These are phyloP conservation scores for Macrophya alboannulata DNA, from an alignment of 2,888 invertebrate genomes.

Conservation along the genomic window DNA sequence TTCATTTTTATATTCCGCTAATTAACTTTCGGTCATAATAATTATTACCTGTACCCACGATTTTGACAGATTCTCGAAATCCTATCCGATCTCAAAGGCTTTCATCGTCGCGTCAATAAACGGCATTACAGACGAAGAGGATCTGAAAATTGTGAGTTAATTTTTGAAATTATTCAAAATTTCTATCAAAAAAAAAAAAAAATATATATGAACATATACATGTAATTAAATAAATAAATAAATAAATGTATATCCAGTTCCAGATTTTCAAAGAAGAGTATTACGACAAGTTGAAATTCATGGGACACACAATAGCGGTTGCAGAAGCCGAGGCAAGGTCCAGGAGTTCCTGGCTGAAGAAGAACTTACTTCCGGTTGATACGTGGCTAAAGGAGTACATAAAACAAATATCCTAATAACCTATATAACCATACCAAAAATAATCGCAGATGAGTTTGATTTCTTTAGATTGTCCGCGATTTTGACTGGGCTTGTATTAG, in stretches of 20 bases:
- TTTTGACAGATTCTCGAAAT: conserved; percentile 68
- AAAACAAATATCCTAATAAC: not conserved
- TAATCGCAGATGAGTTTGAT: not conserved
- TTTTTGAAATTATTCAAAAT: not conserved
- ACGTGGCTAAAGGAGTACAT: conserved; percentile 51
- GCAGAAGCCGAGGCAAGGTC: conserved; percentile 73
- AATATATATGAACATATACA: too few species aligned
- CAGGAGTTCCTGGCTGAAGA: conserved; percentile 69
- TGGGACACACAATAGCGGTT: conserved; percentile 70
- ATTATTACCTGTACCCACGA: not conserved
- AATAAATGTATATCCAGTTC: conserved; percentile 69
- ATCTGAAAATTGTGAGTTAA: conserved; percentile 71
- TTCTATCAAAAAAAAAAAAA: conserved; percentile 16
- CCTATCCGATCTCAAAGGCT: conserved; percentile 68
- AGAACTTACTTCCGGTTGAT: conserved; percentile 67
- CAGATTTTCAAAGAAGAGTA: conserved; percentile 70
- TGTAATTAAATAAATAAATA: too few species aligned
- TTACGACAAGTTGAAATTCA: conserved; percentile 70
- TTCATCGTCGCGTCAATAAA: conserved; percentile 71
- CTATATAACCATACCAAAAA: not conserved
- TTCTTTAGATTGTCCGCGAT: not conserved
- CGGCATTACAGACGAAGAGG: conserved; percentile 70
- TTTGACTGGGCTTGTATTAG: not conserved
- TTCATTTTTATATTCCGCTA: not conserved
- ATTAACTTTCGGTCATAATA: not conserved